Evolutionary conservation across 1,140 invertebrate genomes (phyloP), one percentile per base, ranked within the genome.

Genomic region (Drosophila busckii): DNA sequence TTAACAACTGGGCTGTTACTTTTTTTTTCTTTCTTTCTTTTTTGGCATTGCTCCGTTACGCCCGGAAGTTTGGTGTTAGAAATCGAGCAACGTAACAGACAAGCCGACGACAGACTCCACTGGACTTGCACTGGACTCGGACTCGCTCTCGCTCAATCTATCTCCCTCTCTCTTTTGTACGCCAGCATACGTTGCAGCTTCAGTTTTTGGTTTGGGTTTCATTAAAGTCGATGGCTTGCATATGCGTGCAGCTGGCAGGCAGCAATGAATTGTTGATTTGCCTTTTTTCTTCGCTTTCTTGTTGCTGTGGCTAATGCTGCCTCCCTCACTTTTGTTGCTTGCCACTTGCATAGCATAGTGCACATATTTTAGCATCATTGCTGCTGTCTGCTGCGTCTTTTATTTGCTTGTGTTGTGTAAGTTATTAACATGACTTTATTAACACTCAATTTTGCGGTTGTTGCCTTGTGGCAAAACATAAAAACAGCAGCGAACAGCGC

Each of bases 401-500:
- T 46, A 26, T 37, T 46, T 28, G 40, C 10, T 29, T 17, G 37
- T 35, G 50, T 48, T 56, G 34, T 35, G 59, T 62, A 70, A 80
- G 75, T 80, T 80, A 80, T 82, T 80, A 80, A 80, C 75, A 80
- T 66, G 75, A 75, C 75, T 80, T 82, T 80, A 80, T 80, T 80
- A 80, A 80, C 75, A 80, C 75, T 80, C 75, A 82, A 80, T 80
- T n/a, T 80, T 80, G 75, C 34, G 75, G 69, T 82, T 59, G 58
- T 76, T 70, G 71, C 42, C 55, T 61, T 64, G 44, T 28, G 37
- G 46, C 45, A 31, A 45, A 56, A 54, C 54, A 17, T 46, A 58
- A 63, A 63, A 63, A 63, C 38, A 44, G 38, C 40, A 61, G 28
- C 35, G 48, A 29, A 46, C 44, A 32, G 20, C 25, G 19, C 12